A percentile compares a stretch with the other conserved stretches of the same genome.
Evolutionary conservation across 2,888 invertebrate genomes (phyloP).

Genomic region (Exephanes ischioxanthus): DNA sequence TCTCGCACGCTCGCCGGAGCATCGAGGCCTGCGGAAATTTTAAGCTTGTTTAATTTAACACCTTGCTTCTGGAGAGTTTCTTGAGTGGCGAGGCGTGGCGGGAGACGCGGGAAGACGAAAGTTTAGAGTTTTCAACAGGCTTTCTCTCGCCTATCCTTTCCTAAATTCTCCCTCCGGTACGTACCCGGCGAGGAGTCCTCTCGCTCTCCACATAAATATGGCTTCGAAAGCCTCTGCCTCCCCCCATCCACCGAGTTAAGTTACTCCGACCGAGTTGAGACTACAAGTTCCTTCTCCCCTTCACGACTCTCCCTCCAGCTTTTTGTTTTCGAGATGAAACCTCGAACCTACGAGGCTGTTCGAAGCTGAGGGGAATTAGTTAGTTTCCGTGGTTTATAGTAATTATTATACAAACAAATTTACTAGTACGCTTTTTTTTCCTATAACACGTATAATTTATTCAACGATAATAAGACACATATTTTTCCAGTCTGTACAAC

Average conservation of each 20-base stretch:
- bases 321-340: constrained; percentile 56
- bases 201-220: constrained; percentile 77
- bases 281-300: constrained; percentile 66
- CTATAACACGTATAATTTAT: background rate
- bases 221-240: constrained; percentile 73
- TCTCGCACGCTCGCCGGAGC: constrained; percentile 50
- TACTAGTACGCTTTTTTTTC: constrained; percentile 16
- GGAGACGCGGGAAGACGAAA: constrained; percentile 72
- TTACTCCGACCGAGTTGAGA: constrained; percentile 72
- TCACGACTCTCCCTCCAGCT: constrained; percentile 32
- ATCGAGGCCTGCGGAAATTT: constrained; percentile 78
- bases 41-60: constrained; percentile 85
- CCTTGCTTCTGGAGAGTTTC: constrained; percentile 79
- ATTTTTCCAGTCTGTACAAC: constrained; percentile 77
- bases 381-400: background rate
- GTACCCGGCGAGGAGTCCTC: constrained; percentile 57
- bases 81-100: constrained; percentile 73
- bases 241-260: constrained; percentile 72
- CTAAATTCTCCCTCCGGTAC: constrained; percentile 71
- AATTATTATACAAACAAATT: constrained; percentile 11
- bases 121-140: constrained; percentile 83
- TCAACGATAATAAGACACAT: background rate
- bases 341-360: constrained; percentile 47
- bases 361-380: constrained; percentile 19
- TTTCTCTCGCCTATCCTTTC: constrained; percentile 76